Conservation (phyloP, 1,140 invertebrate genomes). For the Tachypleus tridentatus region DNA sequence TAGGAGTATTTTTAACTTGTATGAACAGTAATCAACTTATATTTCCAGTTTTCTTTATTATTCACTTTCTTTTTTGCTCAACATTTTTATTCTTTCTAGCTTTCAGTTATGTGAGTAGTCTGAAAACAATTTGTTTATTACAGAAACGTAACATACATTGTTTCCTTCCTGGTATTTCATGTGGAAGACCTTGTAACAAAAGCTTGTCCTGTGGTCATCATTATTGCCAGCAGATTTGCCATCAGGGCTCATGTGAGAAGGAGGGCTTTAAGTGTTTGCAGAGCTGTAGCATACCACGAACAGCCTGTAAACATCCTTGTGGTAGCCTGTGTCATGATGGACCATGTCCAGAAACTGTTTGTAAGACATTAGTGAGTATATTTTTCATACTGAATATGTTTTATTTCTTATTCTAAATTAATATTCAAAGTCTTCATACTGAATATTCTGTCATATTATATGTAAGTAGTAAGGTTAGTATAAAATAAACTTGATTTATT, state of each 20-base stretch:
- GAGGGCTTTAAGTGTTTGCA: slow-evolving; percentile 54
- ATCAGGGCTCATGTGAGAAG: slow-evolving; percentile 50
- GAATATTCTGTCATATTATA: too few relatives aligned
- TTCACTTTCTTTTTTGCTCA: neutral
- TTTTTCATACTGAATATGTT: too few relatives aligned
- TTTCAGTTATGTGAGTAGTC: too few relatives aligned
- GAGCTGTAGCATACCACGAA: slow-evolving; percentile 52
- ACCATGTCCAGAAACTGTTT: slow-evolving; percentile 44
- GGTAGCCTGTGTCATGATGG: slow-evolving; percentile 42
- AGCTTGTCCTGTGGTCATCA: slow-evolving; percentile 62
- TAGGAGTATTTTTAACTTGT: too few relatives aligned
- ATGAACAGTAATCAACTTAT: too few relatives aligned
- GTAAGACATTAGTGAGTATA: slow-evolving; percentile 12
- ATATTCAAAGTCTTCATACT: too few relatives aligned
- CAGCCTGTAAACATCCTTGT: slow-evolving; percentile 69
- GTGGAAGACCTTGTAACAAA: slow-evolving; percentile 72
- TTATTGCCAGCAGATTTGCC: slow-evolving; percentile 58
- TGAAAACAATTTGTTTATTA: slow-evolving; percentile 11
- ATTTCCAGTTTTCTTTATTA: neutral
- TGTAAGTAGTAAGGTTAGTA: too few relatives aligned
- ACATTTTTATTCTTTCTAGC: too few relatives aligned
- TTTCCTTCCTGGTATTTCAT: slow-evolving; percentile 74
- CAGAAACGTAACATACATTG: slow-evolving; percentile 73
- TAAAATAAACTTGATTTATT: too few relatives aligned
- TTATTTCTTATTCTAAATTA: too few relatives aligned